Conservation (phyloP, 2,113 vertebrate species). For the Ciconia maguari region DNA sequence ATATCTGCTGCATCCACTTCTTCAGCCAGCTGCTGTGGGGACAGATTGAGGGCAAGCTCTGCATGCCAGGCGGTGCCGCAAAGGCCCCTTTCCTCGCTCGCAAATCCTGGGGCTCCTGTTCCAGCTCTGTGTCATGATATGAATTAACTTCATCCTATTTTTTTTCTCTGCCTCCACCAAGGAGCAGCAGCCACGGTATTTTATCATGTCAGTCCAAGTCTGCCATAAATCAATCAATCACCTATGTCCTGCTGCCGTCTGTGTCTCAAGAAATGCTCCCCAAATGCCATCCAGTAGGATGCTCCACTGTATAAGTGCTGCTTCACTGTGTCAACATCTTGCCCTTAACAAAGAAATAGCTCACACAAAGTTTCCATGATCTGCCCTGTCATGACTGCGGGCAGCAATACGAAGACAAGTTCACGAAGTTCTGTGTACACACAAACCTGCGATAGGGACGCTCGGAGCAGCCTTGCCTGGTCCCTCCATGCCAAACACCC, state of each 20-base stretch:
- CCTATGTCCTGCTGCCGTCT: background rate
- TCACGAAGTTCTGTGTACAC: accelerated
- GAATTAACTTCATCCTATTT: background rate
- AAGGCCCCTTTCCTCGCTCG: accelerated
- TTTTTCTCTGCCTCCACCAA: background rate
- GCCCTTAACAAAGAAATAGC: background rate
- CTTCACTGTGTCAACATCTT: background rate
- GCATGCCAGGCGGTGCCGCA: background rate
- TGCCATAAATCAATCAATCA: background rate
- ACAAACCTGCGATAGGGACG: accelerated
- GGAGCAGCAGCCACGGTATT: background rate
- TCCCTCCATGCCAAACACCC: background rate
- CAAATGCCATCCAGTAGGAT: background rate
- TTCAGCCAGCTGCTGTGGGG: background rate
- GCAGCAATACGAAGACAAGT: background rate
- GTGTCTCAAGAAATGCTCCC: background rate
- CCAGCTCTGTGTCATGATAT: background rate
- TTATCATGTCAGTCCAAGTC: background rate
- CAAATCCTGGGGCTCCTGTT: background rate
- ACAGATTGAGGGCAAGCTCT: background rate
- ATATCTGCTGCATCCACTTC: background rate
- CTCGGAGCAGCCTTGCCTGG: background rate
- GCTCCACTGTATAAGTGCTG: background rate
- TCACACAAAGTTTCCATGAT: background rate
- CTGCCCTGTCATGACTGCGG: background rate